Conservation (phyloP, 2,888 invertebrate genomes). For the Amphipoea oculea region DNA sequence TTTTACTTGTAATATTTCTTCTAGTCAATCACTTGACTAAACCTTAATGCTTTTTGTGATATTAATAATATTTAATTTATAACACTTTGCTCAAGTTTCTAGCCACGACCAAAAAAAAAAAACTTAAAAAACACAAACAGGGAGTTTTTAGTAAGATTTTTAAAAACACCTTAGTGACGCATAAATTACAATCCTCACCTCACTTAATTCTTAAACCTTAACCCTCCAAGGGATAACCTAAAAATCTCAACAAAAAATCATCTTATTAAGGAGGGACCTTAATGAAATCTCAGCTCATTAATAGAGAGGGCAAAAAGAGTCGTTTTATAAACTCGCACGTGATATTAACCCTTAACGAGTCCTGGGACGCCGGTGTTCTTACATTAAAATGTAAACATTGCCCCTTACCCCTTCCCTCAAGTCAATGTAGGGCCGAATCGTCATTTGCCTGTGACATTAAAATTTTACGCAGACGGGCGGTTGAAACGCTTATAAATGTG, state of each 20-base stretch:
- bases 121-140: not conserved
- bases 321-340: conserved; percentile 78
- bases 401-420: conserved; percentile 85
- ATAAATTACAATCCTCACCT: conserved; percentile 9
- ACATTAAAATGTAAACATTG: conserved; percentile 89
- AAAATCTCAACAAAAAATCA: conserved; percentile 37
- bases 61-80: no score
- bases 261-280: conserved; percentile 70
- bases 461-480: conserved; percentile 73
- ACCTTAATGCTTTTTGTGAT: not conserved
- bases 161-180: conserved; percentile 21
- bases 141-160: not conserved
- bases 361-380: conserved; percentile 79
- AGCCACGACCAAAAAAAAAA: not conserved
- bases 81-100: not conserved
- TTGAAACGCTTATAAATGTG: conserved; percentile 33
- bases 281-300: conserved; percentile 81
- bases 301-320: conserved; percentile 82
- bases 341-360: conserved; percentile 86
- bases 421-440: conserved; percentile 81
- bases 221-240: conserved; percentile 36
- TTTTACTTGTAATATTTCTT: not conserved
- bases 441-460: conserved; percentile 85
- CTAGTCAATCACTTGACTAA: not conserved
- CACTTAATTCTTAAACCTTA: conserved; percentile 4